Percentiles rank a stretch among this genome's conserved stretches.
phyloP scores from a whole-genome alignment of 2,888 invertebrate species.

The Tetragonisca angustula region DNA sequence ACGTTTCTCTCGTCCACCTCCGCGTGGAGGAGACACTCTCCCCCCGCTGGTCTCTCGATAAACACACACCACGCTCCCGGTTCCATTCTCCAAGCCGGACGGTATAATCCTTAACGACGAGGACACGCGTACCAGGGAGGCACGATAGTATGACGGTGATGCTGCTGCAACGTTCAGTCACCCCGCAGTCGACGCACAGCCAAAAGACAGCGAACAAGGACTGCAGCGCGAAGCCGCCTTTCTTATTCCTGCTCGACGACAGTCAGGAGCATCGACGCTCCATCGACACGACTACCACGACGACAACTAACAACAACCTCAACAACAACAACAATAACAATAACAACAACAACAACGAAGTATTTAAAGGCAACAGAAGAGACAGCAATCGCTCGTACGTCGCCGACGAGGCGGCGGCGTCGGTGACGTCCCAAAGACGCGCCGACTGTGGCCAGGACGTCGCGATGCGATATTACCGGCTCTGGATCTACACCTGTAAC shows the following conservation, averaged over 20 bases:
- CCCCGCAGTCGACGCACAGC: slow-evolving; percentile 82
- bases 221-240: slow-evolving; percentile 77
- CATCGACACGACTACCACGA: slow-evolving; percentile 63
- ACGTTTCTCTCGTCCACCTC: slow-evolving; percentile 29
- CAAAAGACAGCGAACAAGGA: slow-evolving; percentile 80
- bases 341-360: slow-evolving; percentile 61
- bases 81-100: slow-evolving; percentile 38
- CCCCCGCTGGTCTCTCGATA: not conserved
- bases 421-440: slow-evolving; percentile 71
- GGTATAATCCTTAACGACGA: slow-evolving; percentile 67
- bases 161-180: slow-evolving; percentile 84
- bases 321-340: slow-evolving; percentile 63
- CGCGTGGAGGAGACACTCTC: not conserved
- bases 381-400: slow-evolving; percentile 56
- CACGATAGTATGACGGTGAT: slow-evolving; percentile 84
- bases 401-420: slow-evolving; percentile 69
- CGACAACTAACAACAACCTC: slow-evolving; percentile 62
- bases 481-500: slow-evolving; percentile 97
- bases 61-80: slow-evolving; percentile 15
- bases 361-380: slow-evolving; percentile 52
- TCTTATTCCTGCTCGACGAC: slow-evolving; percentile 79
- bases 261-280: slow-evolving; percentile 67
- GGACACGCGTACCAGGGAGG: slow-evolving; percentile 72
- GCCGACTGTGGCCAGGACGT: slow-evolving; percentile 86
- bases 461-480: slow-evolving; percentile 92